phyloP scores from a whole-genome alignment of 2,888 invertebrate genomes.

The Acanthosepion pharaonis region DNA sequence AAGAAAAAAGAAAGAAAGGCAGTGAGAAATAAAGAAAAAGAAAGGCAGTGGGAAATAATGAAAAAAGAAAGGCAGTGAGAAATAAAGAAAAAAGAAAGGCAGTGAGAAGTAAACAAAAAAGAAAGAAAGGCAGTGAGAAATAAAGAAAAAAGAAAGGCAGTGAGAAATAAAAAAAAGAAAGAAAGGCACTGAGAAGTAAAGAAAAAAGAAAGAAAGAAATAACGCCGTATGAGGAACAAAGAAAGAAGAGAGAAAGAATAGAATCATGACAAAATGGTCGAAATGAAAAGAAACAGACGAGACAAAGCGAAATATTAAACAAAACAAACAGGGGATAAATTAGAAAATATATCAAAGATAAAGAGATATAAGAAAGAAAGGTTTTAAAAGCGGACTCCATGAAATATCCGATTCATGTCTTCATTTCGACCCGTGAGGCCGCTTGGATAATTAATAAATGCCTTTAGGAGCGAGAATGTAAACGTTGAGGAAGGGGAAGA shows the following conservation, averaged over 20 bases:
- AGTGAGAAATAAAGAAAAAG: not conserved
- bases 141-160: not conserved
- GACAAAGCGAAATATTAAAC: not conserved
- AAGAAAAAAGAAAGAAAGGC: not conserved
- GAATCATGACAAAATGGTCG: not conserved
- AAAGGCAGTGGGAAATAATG: not conserved
- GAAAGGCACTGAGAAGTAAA: not conserved
- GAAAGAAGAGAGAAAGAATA: not conserved
- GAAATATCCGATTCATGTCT: slow-evolving; percentile 4
- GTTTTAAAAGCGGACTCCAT: not conserved
- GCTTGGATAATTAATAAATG: slow-evolving; percentile 4
- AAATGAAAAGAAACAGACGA: not conserved
- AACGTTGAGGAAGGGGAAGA: not conserved
- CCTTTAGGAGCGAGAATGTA: not conserved
- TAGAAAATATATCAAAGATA: not conserved
- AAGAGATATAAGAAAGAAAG: not conserved
- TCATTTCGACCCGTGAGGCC: slow-evolving; percentile 33
- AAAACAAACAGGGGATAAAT: not conserved
- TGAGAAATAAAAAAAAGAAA: not conserved
- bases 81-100: not conserved
- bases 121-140: not conserved
- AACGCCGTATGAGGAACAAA: not conserved
- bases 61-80: not conserved
- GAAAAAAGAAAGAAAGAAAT: not conserved
- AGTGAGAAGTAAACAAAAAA: not conserved